Evolutionary conservation across 2,113 vertebrate species (phyloP).

Genomic region (Garra rufa): DNA sequence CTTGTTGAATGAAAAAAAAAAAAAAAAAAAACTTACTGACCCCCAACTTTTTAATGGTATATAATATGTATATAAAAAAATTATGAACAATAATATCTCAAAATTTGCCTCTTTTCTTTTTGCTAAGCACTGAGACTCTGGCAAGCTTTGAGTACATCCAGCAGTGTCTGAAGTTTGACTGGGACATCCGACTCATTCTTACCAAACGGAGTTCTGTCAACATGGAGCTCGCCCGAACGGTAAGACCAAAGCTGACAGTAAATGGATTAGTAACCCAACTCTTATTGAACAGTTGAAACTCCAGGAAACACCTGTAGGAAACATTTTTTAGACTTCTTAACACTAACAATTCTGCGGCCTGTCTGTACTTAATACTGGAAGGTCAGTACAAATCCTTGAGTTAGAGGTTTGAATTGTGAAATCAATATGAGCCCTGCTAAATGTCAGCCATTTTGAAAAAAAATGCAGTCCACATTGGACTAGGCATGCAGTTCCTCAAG

Average conservation of each 20-base stretch:
- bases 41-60: neutral
- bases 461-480: neutral
- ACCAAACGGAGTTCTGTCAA: constrained; percentile 75
- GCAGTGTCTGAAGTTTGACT: constrained; percentile 91
- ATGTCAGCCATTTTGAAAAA: neutral
- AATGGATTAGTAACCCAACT: neutral
- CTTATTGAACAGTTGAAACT: neutral
- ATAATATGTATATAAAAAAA: neutral
- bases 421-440: no score
- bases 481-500: neutral
- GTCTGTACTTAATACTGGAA: neutral
- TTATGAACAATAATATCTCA: neutral
- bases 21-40: neutral
- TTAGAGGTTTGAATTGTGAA: neutral
- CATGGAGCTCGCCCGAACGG: constrained; percentile 84
- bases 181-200: constrained; percentile 85
- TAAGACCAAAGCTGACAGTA: constrained; percentile 58
- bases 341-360: neutral
- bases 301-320: neutral
- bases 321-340: neutral
- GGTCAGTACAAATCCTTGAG: neutral
- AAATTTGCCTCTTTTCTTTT: constrained; percentile 1
- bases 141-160: constrained; percentile 92
- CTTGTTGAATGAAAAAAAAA: neutral
- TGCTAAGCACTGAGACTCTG: constrained; percentile 83